Evolutionary conservation across 2,113 vertebrate genomes (phyloP).

Genomic region (Gymnogyps californianus): DNA sequence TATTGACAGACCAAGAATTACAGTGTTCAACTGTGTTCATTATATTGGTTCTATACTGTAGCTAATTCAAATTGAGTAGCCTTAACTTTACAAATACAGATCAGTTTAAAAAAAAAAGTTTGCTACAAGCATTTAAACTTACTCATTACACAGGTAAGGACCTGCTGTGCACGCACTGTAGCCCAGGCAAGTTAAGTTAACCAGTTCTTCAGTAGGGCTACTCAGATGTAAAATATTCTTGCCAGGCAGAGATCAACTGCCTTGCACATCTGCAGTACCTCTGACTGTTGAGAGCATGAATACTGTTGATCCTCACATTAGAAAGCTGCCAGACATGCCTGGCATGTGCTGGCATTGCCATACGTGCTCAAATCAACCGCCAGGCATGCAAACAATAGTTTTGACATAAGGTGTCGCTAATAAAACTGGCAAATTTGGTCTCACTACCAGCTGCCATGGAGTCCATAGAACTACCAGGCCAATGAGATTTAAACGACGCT

Average conservation of each 20-base stretch:
- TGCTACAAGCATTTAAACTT: background rate
- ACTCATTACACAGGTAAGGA: background rate
- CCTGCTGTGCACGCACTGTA: background rate
- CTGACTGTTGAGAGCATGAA: background rate
- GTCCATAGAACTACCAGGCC: rapidly evolving
- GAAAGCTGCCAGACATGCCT: background rate
- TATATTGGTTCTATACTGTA: background rate
- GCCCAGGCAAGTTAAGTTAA: background rate
- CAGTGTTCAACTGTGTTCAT: background rate
- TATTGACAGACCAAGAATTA: background rate
- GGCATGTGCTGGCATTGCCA: background rate
- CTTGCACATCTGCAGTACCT: background rate
- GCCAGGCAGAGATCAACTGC: background rate
- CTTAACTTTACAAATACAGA: background rate
- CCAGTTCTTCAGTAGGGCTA: background rate
- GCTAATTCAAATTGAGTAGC: background rate
- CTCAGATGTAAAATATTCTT: background rate
- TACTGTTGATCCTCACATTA: background rate
- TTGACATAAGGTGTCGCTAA: background rate
- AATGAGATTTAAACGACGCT: background rate
- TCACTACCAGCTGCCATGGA: rapidly evolving
- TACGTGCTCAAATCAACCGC: background rate
- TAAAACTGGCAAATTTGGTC: background rate
- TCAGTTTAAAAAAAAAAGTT: background rate
- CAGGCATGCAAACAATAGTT: background rate